Base-by-base conservation (phyloP, 2,113 vertebrate genomes). In the Leucopternis melanops region DNA sequence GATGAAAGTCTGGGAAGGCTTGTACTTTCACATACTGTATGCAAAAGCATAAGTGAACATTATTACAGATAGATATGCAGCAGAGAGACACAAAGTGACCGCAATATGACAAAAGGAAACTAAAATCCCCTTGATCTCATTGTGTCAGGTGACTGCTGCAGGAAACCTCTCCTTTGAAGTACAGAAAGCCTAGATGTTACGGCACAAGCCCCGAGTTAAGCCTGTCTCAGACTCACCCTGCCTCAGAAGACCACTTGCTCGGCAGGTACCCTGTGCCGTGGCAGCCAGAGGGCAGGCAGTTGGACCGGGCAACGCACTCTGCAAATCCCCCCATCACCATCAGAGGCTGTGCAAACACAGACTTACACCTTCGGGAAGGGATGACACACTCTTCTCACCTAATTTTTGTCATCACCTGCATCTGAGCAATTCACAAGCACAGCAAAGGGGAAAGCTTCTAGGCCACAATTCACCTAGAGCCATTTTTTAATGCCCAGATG, bases 341-440 rank as follows among this genome's bases (percentile, higher is more conserved):
- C 20, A 49, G 49, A 65, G 42, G 58, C n/a, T 69, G 22, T 14
- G 20, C 57, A 59, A 90, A 80, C 44, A 52, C 54, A 54, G 22
- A 11, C 3, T 1, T 12, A 29, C 32, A 10, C 5, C 22, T 82
- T 9, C 1, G 2, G 20, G 4, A 52, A 11, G 27, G 13, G 17
- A 2, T 31, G 16, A 54, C 16, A 17, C 52, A 47, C 16, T 40
- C 52, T n/a, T 25, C 58, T 82, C 80, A 61, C 40, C 44, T 34
- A 8, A 21, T 15, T 81, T 86, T 67, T 67, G n/a, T 49, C 62
- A 69, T 65, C 66, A n/a, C 25, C 58, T 45, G 27, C 36, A 57
- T 40, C 73, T 65, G 38, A 69, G 54, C 23, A 49, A 65, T 49
- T 65, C 54, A 59, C 32, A 16, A 2, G 18, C 49, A 80, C 6